Evolutionary conservation across 2,888 invertebrate genomes (phyloP).

Genomic region (Lasioglossum zephyrum): DNA sequence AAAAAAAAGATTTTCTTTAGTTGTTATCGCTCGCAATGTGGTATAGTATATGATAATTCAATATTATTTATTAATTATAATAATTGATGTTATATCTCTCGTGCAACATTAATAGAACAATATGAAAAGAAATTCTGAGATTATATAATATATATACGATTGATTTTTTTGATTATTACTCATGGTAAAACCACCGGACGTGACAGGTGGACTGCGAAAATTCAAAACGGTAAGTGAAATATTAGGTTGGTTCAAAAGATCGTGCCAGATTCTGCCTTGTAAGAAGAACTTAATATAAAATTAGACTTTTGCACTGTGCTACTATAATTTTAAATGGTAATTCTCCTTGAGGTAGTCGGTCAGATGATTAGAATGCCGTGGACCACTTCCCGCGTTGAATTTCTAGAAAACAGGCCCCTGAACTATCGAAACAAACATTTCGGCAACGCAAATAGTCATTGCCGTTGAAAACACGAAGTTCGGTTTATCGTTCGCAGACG

Average conservation of each 20-base stretch:
- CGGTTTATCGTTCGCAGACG: not conserved
- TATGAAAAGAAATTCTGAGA: too few relatives aligned
- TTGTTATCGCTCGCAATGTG: too few relatives aligned
- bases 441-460: not conserved
- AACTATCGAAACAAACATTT: not conserved
- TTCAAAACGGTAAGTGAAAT: not conserved
- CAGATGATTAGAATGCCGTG: not conserved
- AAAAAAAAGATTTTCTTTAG: too few relatives aligned
- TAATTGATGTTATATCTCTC: too few relatives aligned
- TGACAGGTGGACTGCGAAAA: too few relatives aligned
- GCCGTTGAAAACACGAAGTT: slow-evolving; percentile 11
- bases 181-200: too few relatives aligned
- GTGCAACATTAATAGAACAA: too few relatives aligned
- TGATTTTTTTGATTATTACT: too few relatives aligned
- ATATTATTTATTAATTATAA: too few relatives aligned
- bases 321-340: not conserved
- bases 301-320: not conserved
- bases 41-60: too few relatives aligned
- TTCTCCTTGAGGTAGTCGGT: not conserved
- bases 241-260: not conserved
- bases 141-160: too few relatives aligned
- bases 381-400: not conserved
- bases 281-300: not conserved
- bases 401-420: not conserved
- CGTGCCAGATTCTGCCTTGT: not conserved